phyloP scores from a whole-genome alignment of 1,140 invertebrate species.

The Temnothorax longispinosus region DNA sequence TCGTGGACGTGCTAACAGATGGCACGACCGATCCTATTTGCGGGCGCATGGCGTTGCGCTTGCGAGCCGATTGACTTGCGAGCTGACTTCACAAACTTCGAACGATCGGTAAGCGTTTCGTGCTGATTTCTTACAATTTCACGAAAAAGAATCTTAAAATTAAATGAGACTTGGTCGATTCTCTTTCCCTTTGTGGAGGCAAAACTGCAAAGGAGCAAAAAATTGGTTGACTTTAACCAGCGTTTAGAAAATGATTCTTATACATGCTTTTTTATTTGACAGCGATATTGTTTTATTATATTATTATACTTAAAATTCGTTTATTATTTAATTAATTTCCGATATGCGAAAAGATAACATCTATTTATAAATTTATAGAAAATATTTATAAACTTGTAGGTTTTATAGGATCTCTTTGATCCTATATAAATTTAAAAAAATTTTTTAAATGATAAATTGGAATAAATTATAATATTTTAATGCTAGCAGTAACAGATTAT shows the following conservation, averaged over 20 bases:
- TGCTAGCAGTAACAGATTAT: background rate
- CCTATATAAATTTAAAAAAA: background rate
- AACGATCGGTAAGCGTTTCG: background rate
- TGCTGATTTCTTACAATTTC: background rate
- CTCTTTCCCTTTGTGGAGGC: background rate
- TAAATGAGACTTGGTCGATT: background rate
- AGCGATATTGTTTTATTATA: background rate
- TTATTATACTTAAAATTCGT: background rate
- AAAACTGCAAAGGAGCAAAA: background rate
- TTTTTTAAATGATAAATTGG: background rate
- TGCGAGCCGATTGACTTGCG: too few relatives aligned
- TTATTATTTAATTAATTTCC: background rate
- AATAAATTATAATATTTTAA: slow-evolving; percentile 12
- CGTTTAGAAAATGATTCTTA: too few relatives aligned
- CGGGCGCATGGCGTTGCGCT: background rate
- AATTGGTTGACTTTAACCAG: background rate
- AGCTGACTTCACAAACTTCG: background rate
- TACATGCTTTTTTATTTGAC: background rate
- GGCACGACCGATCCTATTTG: background rate
- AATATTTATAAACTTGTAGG: background rate
- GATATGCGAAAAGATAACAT: background rate
- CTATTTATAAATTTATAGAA: background rate
- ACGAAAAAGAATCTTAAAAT: background rate
- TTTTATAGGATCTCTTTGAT: background rate
- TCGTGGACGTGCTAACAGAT: slow-evolving; percentile 7